These are phyloP conservation scores for Astreopora myriophthalma DNA, from an alignment of 64 coral and sea anemone genomes.

Conservation along the genomic window DNA sequence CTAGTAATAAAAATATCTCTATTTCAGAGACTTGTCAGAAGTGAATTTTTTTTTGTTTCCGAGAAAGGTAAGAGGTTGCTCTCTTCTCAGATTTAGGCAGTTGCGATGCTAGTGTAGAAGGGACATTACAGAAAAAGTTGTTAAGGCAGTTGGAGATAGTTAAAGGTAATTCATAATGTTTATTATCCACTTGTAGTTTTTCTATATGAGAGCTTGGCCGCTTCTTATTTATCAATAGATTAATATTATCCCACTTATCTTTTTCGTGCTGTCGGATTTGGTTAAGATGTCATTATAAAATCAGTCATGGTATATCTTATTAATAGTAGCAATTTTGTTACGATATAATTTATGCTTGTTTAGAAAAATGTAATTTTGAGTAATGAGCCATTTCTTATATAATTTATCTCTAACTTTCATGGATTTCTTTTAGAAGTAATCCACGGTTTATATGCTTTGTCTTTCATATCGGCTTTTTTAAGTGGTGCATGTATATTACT, in stretches of 20 bases:
- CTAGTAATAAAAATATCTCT: conserved; percentile 10
- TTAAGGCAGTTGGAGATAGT: conserved; percentile 54
- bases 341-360: conserved; percentile 52
- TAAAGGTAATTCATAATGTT: conserved; percentile 26
- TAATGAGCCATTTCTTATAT: too few relatives aligned
- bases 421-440: too few relatives aligned
- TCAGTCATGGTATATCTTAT: conserved; percentile 51
- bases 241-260: neutral
- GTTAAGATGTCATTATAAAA: conserved; percentile 58
- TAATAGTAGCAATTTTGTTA: conserved; percentile 49
- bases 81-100: conserved; percentile 47
- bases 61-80: conserved; percentile 4
- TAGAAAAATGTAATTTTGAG: too few relatives aligned
- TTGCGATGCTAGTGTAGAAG: conserved; percentile 44
- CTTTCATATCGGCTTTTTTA: too few relatives aligned
- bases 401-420: too few relatives aligned
- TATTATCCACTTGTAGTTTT: conserved; percentile 17
- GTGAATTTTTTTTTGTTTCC: neutral
- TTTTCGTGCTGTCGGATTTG: conserved; percentile 42
- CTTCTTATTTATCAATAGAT: conserved; percentile 52
- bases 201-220: conserved; percentile 28
- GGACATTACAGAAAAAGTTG: conserved; percentile 40
- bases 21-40: conserved; percentile 18
- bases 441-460: too few relatives aligned
- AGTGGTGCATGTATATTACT: too few relatives aligned